Base-by-base conservation (phyloP, 2,113 vertebrate species). In the Athene noctua region DNA sequence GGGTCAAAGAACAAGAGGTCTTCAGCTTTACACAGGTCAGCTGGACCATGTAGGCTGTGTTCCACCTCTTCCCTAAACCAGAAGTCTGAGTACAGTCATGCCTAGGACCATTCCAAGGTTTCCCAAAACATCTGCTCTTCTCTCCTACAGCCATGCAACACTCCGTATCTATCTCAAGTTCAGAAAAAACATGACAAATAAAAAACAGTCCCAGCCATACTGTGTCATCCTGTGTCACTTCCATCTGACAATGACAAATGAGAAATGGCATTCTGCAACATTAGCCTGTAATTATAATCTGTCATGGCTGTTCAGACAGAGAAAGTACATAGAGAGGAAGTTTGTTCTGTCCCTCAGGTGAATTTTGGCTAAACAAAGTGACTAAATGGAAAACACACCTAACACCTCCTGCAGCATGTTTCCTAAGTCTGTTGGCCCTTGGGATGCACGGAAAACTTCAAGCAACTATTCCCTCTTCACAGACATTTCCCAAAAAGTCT, bases 201-300 rank as follows among this genome's bases (percentile, higher is more conserved):
- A 59, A 78, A 95, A 65, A 1, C 15, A 73, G 36, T 20, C 25
- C 6, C 25, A 61, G 27, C 38, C 15, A 47, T 12, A 29, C 30
- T 29, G 4, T 63, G 5, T 40, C 57, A 14, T n/a, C 67, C 66
- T 90, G n/a, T 19, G 30, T 42, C 63, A 51, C 15, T 52, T 87
- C 27, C 34, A 57, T 80, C 40, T 93, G 38, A 62, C 30, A 67
- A 15, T 26, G 26, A 44, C 29, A 63, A 40, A 38, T 54, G 19
- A 36, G 19, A 93, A 83, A 88, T 32, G 4, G 6, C 29, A 67
- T 0, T 0, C 0, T 47, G 47, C 7, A 67, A 29, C 4, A 8
- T n/a, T 25, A 71, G 11, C 12, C 36, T 70, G 29, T 30, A 63
- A 58, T 72, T 57, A 49, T 30, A 46, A 74, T n/a, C 40, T 92